phyloP scores from a whole-genome alignment of 2,113 vertebrate genomes.

The Capra hircus region DNA sequence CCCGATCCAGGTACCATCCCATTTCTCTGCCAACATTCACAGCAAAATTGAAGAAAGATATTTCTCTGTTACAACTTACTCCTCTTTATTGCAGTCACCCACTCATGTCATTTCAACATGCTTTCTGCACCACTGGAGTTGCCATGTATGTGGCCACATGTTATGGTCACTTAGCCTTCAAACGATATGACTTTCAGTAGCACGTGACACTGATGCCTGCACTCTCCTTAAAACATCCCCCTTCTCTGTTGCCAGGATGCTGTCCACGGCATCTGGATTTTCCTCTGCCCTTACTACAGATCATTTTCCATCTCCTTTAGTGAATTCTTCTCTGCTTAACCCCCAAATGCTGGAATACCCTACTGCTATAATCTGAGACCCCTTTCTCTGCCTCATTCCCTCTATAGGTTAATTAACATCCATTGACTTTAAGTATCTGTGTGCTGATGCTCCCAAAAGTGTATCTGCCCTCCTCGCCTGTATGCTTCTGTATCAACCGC shows the following conservation, averaged over 20 bases:
- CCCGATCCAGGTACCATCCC: too few species aligned
- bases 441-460: not conserved
- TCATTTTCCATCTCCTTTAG: not conserved
- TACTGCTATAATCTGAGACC: rapidly evolving
- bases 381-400: not conserved
- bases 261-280: not conserved
- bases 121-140: rapidly evolving
- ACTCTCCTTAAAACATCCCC: not conserved
- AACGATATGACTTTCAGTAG: rapidly evolving
- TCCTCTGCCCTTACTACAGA: too few species aligned
- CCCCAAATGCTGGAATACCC: not conserved
- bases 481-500: rapidly evolving
- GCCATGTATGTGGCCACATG: rapidly evolving
- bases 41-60: not conserved
- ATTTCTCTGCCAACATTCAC: not conserved
- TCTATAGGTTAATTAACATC: not conserved
- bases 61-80: rapidly evolving
- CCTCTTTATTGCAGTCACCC: not conserved
- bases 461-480: not conserved
- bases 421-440: not conserved
- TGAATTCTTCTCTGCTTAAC: not conserved
- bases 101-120: not conserved
- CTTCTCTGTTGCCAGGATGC: not conserved
- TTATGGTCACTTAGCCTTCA: not conserved
- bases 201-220: rapidly evolving